Percentiles rank a stretch among this genome's conserved stretches.
phyloP scores from a whole-genome alignment of 2,113 vertebrate genomes.

The Eidolon helvum region DNA sequence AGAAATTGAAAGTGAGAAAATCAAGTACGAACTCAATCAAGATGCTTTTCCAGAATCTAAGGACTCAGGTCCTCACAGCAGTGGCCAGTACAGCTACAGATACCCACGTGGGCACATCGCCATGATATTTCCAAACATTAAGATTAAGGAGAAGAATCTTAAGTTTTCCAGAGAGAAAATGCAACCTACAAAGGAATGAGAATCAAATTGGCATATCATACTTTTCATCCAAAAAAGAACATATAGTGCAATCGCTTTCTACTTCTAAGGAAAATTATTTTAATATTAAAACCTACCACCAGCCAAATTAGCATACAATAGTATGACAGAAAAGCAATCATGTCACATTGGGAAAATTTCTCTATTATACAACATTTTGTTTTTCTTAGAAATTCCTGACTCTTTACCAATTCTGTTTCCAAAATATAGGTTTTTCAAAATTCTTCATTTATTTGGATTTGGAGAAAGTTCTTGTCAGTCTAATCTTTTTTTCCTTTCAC shows the following conservation, averaged over 20 bases:
- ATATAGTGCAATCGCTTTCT: background rate
- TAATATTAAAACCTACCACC: background rate
- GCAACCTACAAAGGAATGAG: background rate
- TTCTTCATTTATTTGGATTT: constrained; percentile 8
- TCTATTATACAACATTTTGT: background rate
- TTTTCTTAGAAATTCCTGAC: background rate
- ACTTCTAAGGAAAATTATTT: background rate
- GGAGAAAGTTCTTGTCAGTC: background rate
- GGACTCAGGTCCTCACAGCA: background rate
- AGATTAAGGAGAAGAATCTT: background rate
- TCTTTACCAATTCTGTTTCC: background rate
- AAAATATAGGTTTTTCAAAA: background rate
- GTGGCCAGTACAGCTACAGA: background rate
- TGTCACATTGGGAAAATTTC: background rate
- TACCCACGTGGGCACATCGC: background rate
- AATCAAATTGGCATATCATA: background rate
- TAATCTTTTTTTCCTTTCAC: background rate
- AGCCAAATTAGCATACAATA: background rate
- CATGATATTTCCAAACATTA: background rate
- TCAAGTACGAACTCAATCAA: background rate
- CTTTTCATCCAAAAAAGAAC: background rate
- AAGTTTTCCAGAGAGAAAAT: constrained; percentile 2
- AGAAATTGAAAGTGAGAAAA: background rate
- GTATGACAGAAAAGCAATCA: background rate
- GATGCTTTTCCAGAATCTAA: background rate